phyloP scores from a whole-genome alignment of 2,888 invertebrate genomes.

The Brachynemurus nebulosus region DNA sequence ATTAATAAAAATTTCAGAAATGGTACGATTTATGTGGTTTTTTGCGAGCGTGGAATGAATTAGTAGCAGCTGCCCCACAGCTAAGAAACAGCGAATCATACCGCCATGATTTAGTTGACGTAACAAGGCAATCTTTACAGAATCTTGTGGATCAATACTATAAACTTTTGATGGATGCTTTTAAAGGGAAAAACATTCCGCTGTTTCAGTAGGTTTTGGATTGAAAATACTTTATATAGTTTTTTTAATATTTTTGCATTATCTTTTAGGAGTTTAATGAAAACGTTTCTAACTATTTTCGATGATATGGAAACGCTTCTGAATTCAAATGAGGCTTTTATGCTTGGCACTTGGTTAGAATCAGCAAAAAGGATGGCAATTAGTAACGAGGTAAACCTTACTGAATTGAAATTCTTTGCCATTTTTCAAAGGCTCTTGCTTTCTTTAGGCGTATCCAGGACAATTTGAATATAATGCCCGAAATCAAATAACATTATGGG shows the following conservation, averaged over 20 bases:
- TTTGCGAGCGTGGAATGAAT: conserved; percentile 32
- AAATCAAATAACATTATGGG: conserved; percentile 91
- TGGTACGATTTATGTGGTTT: conserved; percentile 50
- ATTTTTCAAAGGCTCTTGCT: no score
- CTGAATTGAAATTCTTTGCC: no score
- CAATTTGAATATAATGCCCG: conserved; percentile 67
- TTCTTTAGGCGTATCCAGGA: not conserved
- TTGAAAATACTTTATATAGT: no score
- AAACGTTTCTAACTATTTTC: conserved; percentile 38
- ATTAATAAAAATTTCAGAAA: no score
- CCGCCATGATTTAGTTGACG: conserved; percentile 70
- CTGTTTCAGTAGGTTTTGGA: conserved; percentile 32
- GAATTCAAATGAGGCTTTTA: conserved; percentile 46
- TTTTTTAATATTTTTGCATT: no score
- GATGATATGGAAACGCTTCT: conserved; percentile 50
- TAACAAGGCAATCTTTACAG: conserved; percentile 74
- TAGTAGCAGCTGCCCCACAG: conserved; percentile 26
- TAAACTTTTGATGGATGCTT: conserved; percentile 30
- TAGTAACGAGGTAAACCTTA: conserved; percentile 29
- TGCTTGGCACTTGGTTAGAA: conserved; percentile 57
- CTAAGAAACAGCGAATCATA: conserved; percentile 33
- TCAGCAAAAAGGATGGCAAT: conserved; percentile 43
- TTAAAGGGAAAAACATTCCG: conserved; percentile 26
- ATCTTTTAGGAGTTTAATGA: conserved; percentile 24
- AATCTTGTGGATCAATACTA: conserved; percentile 56